Evolutionary conservation across 2,113 vertebrate species (phyloP).

Genomic region (Glareola pratincola): DNA sequence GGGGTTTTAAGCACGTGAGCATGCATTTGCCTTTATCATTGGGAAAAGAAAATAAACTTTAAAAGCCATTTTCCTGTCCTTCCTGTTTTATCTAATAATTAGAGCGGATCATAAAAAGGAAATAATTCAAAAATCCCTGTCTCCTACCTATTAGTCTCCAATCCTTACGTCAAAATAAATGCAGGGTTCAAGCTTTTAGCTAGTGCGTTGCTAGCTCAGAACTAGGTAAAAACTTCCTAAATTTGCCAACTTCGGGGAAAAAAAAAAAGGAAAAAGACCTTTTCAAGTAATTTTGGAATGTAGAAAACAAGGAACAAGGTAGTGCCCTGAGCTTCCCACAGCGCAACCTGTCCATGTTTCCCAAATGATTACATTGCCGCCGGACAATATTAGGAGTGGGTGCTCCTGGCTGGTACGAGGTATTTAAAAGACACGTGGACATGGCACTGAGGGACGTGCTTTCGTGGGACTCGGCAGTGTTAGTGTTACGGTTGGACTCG

Average conservation of each 20-base stretch:
- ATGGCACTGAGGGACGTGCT: too few species aligned
- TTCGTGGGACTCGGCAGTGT: neutral
- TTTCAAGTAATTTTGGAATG: neutral
- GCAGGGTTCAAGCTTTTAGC: neutral
- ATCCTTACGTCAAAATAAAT: neutral
- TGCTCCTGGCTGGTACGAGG: neutral
- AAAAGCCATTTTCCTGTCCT: neutral
- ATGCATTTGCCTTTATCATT: rapidly evolving
- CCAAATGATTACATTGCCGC: neutral
- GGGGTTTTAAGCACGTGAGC: neutral
- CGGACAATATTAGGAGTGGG: neutral
- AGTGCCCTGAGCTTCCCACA: neutral
- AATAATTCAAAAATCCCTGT: neutral
- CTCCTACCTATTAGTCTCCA: neutral
- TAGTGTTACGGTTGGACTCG: neutral
- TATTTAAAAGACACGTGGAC: neutral
- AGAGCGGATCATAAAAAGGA: neutral
- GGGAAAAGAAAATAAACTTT: neutral
- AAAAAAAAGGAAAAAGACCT: too few species aligned
- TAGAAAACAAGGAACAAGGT: neutral
- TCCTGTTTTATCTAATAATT: neutral
- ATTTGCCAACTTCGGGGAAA: neutral
- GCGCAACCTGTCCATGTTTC: neutral
- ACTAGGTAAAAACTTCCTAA: neutral
- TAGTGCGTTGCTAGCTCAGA: neutral